Base-by-base conservation (phyloP, 2,113 vertebrate genomes). In the Mormyrus iriodes region DNA sequence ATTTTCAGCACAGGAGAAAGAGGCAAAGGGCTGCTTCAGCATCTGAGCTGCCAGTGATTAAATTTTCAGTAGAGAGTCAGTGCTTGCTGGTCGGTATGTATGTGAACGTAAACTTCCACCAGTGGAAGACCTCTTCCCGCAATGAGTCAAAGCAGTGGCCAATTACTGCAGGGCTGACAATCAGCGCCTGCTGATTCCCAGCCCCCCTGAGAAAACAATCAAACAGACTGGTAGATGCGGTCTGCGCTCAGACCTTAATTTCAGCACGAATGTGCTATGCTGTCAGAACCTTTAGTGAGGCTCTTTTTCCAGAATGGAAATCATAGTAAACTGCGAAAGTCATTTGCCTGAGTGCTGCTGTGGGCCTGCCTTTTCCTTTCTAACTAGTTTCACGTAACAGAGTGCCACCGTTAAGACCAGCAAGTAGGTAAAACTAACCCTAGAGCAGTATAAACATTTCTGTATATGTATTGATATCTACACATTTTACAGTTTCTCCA, bases 211-310 rank as follows among this genome's bases (percentile, higher is more conserved):
- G 44, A 84, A 48, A 84, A 84, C 19, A 83, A 76, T 42, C 39
- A 42, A 44, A 83, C 35, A 8, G 82, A 48, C 21, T 46, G 39
- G 46, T 19, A 84, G 8, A 84, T 24, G 24, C 8, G 21, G 39
- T 44, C 82, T 46, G 44, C 82, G 8, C 21, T 84, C 88, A 91
- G 73, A 76, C 42, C 90, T 52, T 51, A 17, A 19, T 84, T 52
- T 65, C 27, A 1, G 83, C 86, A 85, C 85, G 88, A n/a, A 90
- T 58, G 65, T 51, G 85, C 85, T 61, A 90, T 42, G 55, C 49
- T 76, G 90, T 88, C 84, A 87, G 88, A 90, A 91, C 88, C 88
- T 90, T 88, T 90, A 89, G 89, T 24, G 53, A 48, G 82, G 44
- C 46, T 48, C 82, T 84, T 44, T 84, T 48, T 84, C 39, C 44